Evolutionary conservation across 2,113 vertebrate genomes (phyloP), one percentile per base, ranked within the genome.

Genomic region (Carassius carassius): DNA sequence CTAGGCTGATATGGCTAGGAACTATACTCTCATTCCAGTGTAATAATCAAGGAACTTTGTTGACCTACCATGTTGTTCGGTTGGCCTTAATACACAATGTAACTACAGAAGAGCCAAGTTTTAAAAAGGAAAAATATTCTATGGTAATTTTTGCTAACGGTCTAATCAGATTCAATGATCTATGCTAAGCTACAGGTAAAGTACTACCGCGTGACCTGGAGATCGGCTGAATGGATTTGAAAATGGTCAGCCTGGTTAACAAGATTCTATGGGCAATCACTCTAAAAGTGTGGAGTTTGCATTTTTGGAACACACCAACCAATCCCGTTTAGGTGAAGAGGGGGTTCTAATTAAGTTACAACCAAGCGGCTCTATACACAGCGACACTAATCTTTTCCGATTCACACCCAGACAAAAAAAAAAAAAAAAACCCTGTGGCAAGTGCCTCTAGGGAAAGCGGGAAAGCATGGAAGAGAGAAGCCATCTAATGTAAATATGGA

Each of bases 201-300:
- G 29, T 29, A 29, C 29, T 29, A 29, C 29, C 29, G 29, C 2
- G 29, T 2, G 29, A 29, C 29, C 29, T 29, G 29, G 29, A 29
- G 29, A 29, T 29, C 29, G 29, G 29, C 29, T 29, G 29, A 29
- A 29, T 29, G 29, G 29, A 29, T 29, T 29, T 29, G 29, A 29
- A 29, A 29, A 29, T 29, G 29, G 1, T 85, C 85, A 88, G 90
- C 91, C 58, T 56, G 67, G 81, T 82, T 89, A 91, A 84, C 87
- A 92, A 92, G 90, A 90, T 89, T 92, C 81, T 84, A 86, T 74
- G 72, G 74, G 88, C 92, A 93, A 92, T 93, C 93, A 91, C 32
- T 19, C 86, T 88, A 89, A 92, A 93, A 93, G 90, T 91, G 91
- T 89, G 56, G 86, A 51, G n/a, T 51, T 81, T 76, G 88, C 87